Conservation (phyloP, 1,140 invertebrate species). For the Orius laevigatus region DNA sequence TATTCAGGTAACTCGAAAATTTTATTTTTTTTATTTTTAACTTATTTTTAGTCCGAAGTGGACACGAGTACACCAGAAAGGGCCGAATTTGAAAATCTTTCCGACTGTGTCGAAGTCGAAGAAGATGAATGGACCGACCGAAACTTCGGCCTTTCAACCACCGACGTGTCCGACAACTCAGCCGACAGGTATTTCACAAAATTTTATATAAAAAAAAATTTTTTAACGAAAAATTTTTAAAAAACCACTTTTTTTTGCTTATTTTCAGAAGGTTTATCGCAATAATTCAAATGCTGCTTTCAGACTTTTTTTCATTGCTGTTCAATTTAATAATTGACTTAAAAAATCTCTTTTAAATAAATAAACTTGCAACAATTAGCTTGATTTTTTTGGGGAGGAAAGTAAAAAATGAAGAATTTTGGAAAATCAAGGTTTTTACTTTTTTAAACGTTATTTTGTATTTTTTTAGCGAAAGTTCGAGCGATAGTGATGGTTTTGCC, state of each 20-base stretch:
- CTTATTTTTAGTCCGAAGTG: background rate
- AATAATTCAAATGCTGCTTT: background rate
- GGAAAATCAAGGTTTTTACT: conserved; percentile 3
- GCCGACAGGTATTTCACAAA: conserved; percentile 38
- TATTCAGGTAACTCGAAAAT: background rate
- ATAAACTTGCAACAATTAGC: background rate
- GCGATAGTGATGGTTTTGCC: conserved; percentile 35
- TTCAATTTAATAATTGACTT: background rate
- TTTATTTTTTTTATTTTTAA: background rate
- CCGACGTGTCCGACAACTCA: conserved; percentile 53
- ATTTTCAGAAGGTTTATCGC: no score
- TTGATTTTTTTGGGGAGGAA: background rate
- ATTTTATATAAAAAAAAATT: conserved; percentile 24
- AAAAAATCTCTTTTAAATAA: background rate
- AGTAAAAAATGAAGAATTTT: conserved; percentile 8
- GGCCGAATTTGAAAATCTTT: conserved; percentile 20
- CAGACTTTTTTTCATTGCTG: background rate
- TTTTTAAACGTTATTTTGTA: conserved; percentile 17
- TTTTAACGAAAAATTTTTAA: conserved; percentile 9
- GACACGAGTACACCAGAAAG: conserved; percentile 16
- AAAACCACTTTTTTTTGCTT: background rate
- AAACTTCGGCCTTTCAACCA: conserved; percentile 65
- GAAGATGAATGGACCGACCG: conserved; percentile 87
- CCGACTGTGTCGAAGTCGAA: conserved; percentile 34
- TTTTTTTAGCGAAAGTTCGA: conserved; percentile 31